Conservation (phyloP, 2,888 invertebrate genomes). For the Sphaerophoria rueppellii region DNA sequence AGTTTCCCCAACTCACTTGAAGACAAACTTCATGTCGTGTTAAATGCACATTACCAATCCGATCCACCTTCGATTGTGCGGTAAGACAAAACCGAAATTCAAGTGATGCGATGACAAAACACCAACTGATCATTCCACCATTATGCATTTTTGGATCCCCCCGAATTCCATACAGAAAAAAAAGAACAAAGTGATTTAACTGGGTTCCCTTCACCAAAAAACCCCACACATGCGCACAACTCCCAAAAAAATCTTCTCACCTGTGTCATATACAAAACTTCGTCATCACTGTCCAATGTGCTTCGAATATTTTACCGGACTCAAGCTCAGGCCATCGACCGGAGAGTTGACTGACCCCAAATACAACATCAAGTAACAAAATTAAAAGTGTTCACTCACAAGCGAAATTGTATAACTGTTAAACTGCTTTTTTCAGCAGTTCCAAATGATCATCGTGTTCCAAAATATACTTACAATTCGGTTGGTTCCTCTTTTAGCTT, state of each 20-base stretch:
- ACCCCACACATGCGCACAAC: conserved; percentile 15
- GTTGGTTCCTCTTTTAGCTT: conserved; percentile 42
- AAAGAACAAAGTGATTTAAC: neutral
- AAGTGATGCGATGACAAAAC: conserved; percentile 50
- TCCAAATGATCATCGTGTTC: conserved; percentile 26
- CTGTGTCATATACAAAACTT: conserved; percentile 27
- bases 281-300: conserved; percentile 60
- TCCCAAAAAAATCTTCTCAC: neutral
- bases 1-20: conserved; percentile 49
- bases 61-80: conserved; percentile 27
- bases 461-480: conserved; percentile 41
- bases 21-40: conserved; percentile 31
- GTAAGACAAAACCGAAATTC: neutral
- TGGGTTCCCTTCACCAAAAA: conserved; percentile 40
- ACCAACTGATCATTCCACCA: conserved; percentile 27
- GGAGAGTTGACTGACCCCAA: conserved; percentile 69
- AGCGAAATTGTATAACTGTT: conserved; percentile 76
- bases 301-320: conserved; percentile 37
- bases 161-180: neutral
- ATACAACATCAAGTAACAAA: conserved; percentile 61
- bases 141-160: conserved; percentile 12
- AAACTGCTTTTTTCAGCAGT: conserved; percentile 66
- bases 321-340: conserved; percentile 68
- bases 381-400: conserved; percentile 75
- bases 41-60: conserved; percentile 34